Evolutionary conservation across 2,113 vertebrate genomes (phyloP).

Genomic region (Illadopsis cleaveri): DNA sequence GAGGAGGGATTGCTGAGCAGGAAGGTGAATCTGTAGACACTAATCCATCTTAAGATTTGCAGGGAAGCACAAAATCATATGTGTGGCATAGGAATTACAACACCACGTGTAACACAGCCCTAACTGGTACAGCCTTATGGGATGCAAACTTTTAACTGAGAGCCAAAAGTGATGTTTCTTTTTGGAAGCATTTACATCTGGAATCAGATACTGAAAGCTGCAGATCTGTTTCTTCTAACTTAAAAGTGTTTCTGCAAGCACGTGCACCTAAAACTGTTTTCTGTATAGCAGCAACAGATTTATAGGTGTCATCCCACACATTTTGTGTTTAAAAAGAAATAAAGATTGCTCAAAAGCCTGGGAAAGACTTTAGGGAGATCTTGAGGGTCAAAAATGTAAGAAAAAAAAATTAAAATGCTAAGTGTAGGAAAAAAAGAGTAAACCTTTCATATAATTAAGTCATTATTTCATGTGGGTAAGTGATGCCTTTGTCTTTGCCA

Average conservation of each 20-base stretch:
- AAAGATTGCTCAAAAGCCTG: not conserved
- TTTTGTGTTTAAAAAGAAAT: not conserved
- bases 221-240: not conserved
- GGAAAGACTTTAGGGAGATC: not conserved
- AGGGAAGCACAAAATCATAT: not conserved
- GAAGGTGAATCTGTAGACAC: not conserved
- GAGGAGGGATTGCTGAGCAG: not conserved
- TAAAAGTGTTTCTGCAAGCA: not conserved
- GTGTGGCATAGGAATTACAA: not conserved
- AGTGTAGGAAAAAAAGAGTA: not conserved
- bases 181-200: not conserved
- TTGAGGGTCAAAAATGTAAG: not conserved
- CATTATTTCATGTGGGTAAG: not conserved
- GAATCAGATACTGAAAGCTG: not conserved
- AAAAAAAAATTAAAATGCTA: not conserved
- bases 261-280: fast-evolving
- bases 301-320: not conserved
- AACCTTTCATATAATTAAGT: not conserved
- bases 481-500: not conserved
- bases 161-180: not conserved
- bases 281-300: not conserved
- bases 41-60: not conserved
- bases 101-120: not conserved
- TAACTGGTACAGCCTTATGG: not conserved
- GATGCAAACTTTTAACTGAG: not conserved